Percentiles rank a stretch among this genome's conserved stretches.
These are phyloP conservation scores for Orycteropus afer DNA, from an alignment of 2,113 vertebrate genomes.

Conservation along the genomic window DNA sequence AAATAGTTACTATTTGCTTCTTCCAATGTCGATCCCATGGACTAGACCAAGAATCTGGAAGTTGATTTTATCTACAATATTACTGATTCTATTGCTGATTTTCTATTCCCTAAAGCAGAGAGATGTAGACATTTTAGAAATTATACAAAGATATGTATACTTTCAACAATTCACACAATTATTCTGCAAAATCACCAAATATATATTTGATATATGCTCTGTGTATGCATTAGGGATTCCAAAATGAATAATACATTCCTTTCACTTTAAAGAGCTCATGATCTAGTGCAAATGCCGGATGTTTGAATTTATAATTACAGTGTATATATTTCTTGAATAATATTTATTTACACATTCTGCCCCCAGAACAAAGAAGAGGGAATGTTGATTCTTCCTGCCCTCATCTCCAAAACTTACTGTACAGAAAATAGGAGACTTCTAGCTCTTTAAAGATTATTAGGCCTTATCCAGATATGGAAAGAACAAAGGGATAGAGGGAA, in stretches of 20 bases:
- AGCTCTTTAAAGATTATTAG: neutral
- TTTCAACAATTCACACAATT: neutral
- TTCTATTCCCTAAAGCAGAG: neutral
- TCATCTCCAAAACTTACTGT: neutral
- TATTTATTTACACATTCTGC: neutral
- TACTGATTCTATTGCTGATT: neutral
- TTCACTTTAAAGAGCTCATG: neutral
- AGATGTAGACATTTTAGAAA: neutral
- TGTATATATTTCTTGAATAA: rapidly evolving
- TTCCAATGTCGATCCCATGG: no score
- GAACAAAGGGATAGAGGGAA: rapidly evolving
- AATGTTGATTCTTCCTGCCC: rapidly evolving
- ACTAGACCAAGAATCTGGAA: rapidly evolving
- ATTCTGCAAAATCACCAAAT: neutral
- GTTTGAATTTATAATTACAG: rapidly evolving
- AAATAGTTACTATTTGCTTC: neutral
- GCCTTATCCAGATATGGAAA: neutral
- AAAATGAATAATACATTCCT: rapidly evolving
- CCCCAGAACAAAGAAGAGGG: neutral
- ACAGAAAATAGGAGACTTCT: rapidly evolving
- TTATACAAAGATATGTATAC: no score
- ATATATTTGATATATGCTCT: rapidly evolving
- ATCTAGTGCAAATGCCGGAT: rapidly evolving
- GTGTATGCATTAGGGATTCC: neutral
- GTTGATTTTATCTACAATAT: neutral